Evolutionary conservation across 2,797 vertebrate species (phyloP).

Genomic region (Catostomus latipinnis): DNA sequence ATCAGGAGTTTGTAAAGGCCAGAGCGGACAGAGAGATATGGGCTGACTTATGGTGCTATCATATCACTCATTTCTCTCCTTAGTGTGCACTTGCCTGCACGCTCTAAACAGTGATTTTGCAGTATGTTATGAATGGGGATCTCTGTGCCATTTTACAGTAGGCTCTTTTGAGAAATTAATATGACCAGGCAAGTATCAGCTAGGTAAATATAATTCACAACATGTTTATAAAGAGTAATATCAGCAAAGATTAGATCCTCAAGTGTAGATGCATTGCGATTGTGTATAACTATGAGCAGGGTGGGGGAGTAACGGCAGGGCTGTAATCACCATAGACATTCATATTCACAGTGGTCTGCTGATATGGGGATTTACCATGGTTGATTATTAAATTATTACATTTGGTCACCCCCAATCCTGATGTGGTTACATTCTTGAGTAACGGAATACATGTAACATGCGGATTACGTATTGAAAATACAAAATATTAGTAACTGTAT

Average conservation of each 20-base stretch:
- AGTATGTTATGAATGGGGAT: slow-evolving; percentile 34
- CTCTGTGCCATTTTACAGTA: slow-evolving; percentile 12
- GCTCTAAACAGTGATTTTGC: slow-evolving; percentile 33
- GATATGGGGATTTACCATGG: no score
- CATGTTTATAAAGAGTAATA: slow-evolving; percentile 1
- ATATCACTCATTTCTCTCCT: slow-evolving; percentile 40
- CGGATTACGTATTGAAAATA: no score
- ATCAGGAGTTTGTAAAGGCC: slow-evolving; percentile 53
- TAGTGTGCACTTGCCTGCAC: slow-evolving; percentile 30
- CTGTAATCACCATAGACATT: no score
- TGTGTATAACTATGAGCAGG: no score
- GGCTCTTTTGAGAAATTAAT: not conserved
- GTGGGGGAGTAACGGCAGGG: no score
- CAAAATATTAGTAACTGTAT: no score
- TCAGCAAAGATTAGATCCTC: not conserved
- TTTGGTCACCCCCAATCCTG: no score
- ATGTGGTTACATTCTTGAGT: no score
- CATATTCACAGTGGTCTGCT: no score
- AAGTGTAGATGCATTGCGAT: not conserved
- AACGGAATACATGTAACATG: no score
- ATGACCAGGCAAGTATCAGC: not conserved
- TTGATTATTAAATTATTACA: no score
- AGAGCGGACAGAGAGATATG: slow-evolving; percentile 46
- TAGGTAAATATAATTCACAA: not conserved
- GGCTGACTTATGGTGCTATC: slow-evolving; percentile 52